Percentiles rank a stretch among this genome's conserved stretches.
phyloP scores from a whole-genome alignment of 2,797 vertebrate genomes.

The Oreochromis mossambicus region DNA sequence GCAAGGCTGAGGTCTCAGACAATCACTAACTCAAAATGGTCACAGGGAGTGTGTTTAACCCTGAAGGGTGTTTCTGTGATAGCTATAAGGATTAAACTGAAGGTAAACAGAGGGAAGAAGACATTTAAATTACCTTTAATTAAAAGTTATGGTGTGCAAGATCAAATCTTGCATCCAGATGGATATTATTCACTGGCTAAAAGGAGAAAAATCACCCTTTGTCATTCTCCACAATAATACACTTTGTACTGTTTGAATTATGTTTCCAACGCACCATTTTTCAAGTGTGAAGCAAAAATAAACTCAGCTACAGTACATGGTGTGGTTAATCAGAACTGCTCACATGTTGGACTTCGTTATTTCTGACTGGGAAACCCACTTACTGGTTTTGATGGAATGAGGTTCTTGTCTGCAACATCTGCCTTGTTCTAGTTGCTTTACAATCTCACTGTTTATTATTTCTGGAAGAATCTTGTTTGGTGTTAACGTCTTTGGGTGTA shows the following conservation, averaged over 20 bases:
- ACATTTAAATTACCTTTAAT: slow-evolving; percentile 58
- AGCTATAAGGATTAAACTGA: slow-evolving; percentile 53
- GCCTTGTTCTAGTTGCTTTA: slow-evolving; percentile 65
- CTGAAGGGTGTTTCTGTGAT: slow-evolving; percentile 56
- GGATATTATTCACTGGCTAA: slow-evolving; percentile 53
- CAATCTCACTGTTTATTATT: slow-evolving; percentile 73
- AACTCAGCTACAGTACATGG: slow-evolving; percentile 45
- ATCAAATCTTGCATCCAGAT: slow-evolving; percentile 51
- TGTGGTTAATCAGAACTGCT: slow-evolving; percentile 62
- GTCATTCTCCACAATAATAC: slow-evolving; percentile 63
- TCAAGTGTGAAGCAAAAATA: slow-evolving; percentile 66
- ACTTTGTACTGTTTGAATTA: slow-evolving; percentile 69
- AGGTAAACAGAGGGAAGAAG: slow-evolving; percentile 62
- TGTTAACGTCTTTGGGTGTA: slow-evolving; percentile 77
- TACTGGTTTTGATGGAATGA: slow-evolving; percentile 87
- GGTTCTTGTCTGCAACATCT: slow-evolving; percentile 81
- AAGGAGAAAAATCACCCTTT: slow-evolving; percentile 57
- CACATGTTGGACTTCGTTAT: slow-evolving; percentile 63
- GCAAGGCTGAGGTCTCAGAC: slow-evolving; percentile 70
- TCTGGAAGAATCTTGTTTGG: slow-evolving; percentile 76
- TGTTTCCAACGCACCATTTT: slow-evolving; percentile 52
- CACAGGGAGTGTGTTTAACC: slow-evolving; percentile 73
- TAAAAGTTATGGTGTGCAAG: slow-evolving; percentile 56
- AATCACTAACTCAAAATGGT: slow-evolving; percentile 72
- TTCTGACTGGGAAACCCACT: slow-evolving; percentile 66